Evolutionary conservation across 2,797 vertebrate species (phyloP), one percentile per base, ranked within the genome.

Genomic region (Danio albolineatus): DNA sequence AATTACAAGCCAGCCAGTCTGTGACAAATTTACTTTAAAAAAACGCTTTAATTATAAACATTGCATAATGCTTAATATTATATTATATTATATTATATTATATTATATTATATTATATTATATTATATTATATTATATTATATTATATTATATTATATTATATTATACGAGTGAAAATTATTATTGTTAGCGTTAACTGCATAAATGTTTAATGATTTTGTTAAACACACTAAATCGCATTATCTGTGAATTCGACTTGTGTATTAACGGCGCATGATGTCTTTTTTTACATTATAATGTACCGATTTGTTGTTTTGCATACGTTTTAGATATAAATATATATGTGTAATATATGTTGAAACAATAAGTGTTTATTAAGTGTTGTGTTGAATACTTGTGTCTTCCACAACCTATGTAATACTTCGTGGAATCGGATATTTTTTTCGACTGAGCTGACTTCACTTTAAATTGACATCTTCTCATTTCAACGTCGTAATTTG

Each of bases 1-100:
- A 79, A 69, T 69, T 69, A 56, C 57, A 60, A 41, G 14, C 8
- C 28, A 17, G 81, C 16, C 16, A 56, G 28, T 6, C 5, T 64
- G 60, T 67, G 60, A 79, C 21, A 76, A 81, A 79, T 39, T 61
- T 51, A 9, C 21, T 59, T 67, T n/a, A n/a, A 66, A 28, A 46
- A 65, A 48, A 57, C 41, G n/a, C 16, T 44, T 39, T 67, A 19
- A 17, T 39, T 53, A 44, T 28, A 53, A 53, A 54, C 38, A 6
- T 3, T 46, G 17, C 5, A 16, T 44, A 10, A 21, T 66, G 51
- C 51, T 46, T 2, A n/a, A n/a, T n/a, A n/a, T n/a, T n/a, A n/a
- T n/a, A n/a, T n/a, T n/a, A n/a, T n/a, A n/a, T n/a, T n/a, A n/a
- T n/a, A n/a, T n/a, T n/a, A n/a, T n/a, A n/a, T n/a, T n/a, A n/a